Evolutionary conservation across 1,140 invertebrate genomes (phyloP), one percentile per base, ranked within the genome.

Genomic region (Drosophila santomea): DNA sequence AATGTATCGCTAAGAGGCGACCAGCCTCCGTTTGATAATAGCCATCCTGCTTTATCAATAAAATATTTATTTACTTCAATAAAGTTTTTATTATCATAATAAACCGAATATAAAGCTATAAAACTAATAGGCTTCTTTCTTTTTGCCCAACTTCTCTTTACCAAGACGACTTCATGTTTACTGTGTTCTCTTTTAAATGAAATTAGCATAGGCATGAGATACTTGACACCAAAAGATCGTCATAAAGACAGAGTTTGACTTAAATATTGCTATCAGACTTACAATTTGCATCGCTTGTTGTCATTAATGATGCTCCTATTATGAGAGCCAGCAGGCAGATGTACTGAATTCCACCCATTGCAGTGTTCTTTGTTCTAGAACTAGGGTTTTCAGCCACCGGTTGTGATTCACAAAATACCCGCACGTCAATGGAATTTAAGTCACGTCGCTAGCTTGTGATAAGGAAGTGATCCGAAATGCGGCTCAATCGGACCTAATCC

Each of bases 391-490:
- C 32, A 58, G 63, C 17, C 28, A 20, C 12, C 47, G 48, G 3
- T 52, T 62, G 63, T 62, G 60, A 79, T 71, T 79, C 71, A 66
- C 47, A 63, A 68, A 44, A 63, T 36, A 23, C 20, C 23, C 23
- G 17, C 71, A 47, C 45, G 57, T 60, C 50, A 78, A 55, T 61
- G 36, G 45, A 54, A 61, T 66, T 75, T 48, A 43, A 78, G 69
- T 67, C 82, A 82, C 59, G 76, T 67, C 45, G 45, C 38, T 14
- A 38, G 17, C 32, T 43, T 39, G 52, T 89, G 83, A 86, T 86
- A 86, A 86, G 75, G 72, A 73, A 64, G 60, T 50, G 32, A 43
- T 43, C 11, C 68, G 7, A 75, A 71, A 44, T 63, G 64, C 73
- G 73, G 48, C 48, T 73, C 48, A 52, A 14, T 20, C 14, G 48